These are phyloP conservation scores for Griposia aprilina DNA, from an alignment of 2,888 invertebrate genomes.

Conservation along the genomic window DNA sequence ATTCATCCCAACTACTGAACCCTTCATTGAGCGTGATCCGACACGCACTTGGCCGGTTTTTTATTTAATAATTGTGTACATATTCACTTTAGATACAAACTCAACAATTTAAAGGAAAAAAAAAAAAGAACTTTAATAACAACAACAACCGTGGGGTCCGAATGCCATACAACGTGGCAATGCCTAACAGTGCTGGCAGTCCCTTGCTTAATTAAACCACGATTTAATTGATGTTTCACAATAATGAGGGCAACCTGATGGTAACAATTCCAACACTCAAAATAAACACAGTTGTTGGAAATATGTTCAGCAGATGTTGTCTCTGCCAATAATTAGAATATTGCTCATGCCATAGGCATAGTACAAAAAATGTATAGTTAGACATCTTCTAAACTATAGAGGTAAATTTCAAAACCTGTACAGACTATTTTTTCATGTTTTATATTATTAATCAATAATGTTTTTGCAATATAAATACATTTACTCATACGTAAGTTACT, in stretches of 20 bases:
- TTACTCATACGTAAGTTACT: not conserved
- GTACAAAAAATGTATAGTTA: slow-evolving; percentile 18
- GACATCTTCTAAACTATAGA: slow-evolving; percentile 36
- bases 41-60: too few relatives aligned
- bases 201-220: too few relatives aligned
- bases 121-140: too few relatives aligned
- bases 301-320: slow-evolving; percentile 63
- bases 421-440: not conserved
- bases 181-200: too few relatives aligned
- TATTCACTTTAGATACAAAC: too few relatives aligned
- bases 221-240: not conserved
- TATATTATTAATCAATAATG: not conserved
- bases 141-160: too few relatives aligned
- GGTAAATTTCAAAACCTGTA: slow-evolving; percentile 4
- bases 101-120: not conserved
- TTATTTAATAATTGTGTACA: not conserved
- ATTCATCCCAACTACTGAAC: too few relatives aligned
- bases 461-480: not conserved
- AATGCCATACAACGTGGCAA: too few relatives aligned
- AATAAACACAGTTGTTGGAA: slow-evolving; percentile 54
- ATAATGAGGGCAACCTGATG: slow-evolving; percentile 20
- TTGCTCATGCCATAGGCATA: slow-evolving; percentile 40
- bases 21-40: too few relatives aligned
- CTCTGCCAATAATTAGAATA: slow-evolving; percentile 42
- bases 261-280: slow-evolving; percentile 34